phyloP scores from a whole-genome alignment of 2,113 vertebrate genomes.

The Nestor notabilis region DNA sequence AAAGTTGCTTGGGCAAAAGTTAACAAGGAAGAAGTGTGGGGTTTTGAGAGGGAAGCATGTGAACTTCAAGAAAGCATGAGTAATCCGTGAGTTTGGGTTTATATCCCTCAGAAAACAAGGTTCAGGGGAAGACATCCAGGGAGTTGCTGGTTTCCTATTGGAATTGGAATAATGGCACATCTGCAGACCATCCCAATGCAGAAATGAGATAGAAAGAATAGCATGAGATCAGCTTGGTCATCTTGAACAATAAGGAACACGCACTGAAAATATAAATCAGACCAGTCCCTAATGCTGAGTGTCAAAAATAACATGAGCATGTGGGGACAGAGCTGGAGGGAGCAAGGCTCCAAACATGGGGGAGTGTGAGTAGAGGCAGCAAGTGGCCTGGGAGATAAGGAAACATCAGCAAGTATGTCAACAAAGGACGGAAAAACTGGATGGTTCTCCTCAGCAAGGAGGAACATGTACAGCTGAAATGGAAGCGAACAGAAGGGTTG shows the following conservation, averaged over 20 bases:
- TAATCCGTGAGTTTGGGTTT: not conserved
- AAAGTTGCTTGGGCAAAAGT: not conserved
- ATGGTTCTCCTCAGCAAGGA: not conserved
- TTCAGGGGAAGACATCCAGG: not conserved
- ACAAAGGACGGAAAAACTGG: not conserved
- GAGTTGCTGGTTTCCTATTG: not conserved
- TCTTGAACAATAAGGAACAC: not conserved
- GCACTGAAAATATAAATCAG: not conserved
- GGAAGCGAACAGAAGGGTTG: not conserved
- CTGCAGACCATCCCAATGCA: not conserved
- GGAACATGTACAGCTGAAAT: not conserved
- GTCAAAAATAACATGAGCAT: rapidly evolving
- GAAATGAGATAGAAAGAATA: not conserved
- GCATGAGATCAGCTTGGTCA: constrained; percentile 30
- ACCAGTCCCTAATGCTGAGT: rapidly evolving
- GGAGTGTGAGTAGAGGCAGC: not conserved
- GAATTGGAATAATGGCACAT: not conserved
- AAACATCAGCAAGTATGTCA: not conserved
- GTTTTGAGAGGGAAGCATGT: not conserved
- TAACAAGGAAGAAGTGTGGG: not conserved
- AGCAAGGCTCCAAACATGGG: not conserved
- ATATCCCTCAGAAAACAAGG: not conserved
- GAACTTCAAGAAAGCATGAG: not conserved
- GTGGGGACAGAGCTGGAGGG: not conserved
- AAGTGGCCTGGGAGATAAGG: not conserved